Base-by-base conservation (phyloP, 2,113 vertebrate genomes). In the Cichladusa arquata region DNA sequence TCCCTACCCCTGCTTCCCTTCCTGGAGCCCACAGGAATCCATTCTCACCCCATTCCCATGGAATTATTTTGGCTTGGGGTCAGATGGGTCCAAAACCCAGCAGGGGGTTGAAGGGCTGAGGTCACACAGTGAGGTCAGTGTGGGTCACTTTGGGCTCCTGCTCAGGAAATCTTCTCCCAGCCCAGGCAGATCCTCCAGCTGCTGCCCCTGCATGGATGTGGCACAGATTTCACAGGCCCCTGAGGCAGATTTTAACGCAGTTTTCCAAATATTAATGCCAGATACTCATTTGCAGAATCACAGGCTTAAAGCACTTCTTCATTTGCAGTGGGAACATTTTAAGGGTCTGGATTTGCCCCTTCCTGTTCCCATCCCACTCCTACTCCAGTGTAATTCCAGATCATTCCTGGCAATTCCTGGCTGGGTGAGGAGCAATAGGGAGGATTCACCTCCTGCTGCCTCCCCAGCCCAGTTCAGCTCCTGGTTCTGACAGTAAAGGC, bases 271-370 rank as follows among this genome's bases (percentile, higher is more conserved):
- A 94, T 90, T 90, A 95, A 66, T 13, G 28, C 86, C 89, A 31
- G 54, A 62, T 72, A 91, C 87, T 94, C 88, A 83, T 92, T 94
- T 94, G 90, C 92, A 93, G 86, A 86, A 72, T 65, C 81, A 2
- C 33, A 40, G 74, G 51, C 80, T 94, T 91, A 65, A 88, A 86
- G 71, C 67, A 69, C 48, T 8, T 29, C 80, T 38, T 90, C 66
- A 65, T 96, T 90, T 84, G 66, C 33, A 42, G 81, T 42, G 61
- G 79, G 54, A 88, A 95, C 93, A 79, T 89, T 96, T 92, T 34
- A 81, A 90, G 44, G 83, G 44, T 2, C 2, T 5, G 12, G 60
- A 50, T 51, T 64, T 86, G 33, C 58, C 79, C 56, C 57, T 62
- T 82, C 88, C 80, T 3, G 0, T 45, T 80, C 72, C 76, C 60